Conservation (phyloP, 2,113 vertebrate species). For the Leptocoma aspasia region DNA sequence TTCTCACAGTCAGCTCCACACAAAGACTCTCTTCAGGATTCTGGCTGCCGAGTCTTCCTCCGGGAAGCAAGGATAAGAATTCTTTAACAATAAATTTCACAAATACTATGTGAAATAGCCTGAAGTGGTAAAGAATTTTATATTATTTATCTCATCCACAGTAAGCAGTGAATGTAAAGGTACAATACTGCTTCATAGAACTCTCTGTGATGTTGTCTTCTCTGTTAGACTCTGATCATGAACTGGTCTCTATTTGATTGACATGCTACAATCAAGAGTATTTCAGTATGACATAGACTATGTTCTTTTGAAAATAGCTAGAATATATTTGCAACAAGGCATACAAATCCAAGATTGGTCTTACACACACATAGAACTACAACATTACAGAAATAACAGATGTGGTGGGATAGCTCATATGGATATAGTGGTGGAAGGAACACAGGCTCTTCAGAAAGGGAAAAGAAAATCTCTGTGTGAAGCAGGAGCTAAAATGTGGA, state of each 20-base stretch:
- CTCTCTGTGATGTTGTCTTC: not conserved
- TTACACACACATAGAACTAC: not conserved
- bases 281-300: not conserved
- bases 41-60: rapidly evolving
- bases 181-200: not conserved
- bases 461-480: not conserved
- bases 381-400: not conserved
- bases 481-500: not conserved
- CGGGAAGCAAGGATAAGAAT: not conserved
- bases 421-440: not conserved
- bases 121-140: not conserved
- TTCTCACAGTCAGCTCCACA: not conserved
- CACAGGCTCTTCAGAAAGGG: not conserved
- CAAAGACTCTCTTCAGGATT: not conserved
- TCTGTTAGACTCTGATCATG: not conserved
- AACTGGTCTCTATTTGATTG: not conserved
- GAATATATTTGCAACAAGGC: not conserved
- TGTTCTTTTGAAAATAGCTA: not conserved
- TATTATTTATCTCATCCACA: not conserved
- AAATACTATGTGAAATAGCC: not conserved
- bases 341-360: not conserved
- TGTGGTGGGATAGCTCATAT: not conserved
- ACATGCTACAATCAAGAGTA: not conserved
- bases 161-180: not conserved
- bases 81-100: not conserved